Conservation (phyloP, 2,113 vertebrate species). For the Leucoraja erinaceus region DNA sequence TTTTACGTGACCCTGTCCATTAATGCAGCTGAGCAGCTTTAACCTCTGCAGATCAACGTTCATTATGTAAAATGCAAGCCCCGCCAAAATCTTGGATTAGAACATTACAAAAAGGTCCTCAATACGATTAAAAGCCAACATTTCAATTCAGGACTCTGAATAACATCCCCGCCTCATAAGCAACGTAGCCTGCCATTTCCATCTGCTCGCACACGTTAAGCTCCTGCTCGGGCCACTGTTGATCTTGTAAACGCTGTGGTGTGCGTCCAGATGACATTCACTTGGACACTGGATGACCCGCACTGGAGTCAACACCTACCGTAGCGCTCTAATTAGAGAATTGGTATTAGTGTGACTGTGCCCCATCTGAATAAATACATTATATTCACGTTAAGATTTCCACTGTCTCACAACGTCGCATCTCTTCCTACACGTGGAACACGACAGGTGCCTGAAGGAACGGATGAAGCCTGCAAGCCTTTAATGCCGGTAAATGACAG, state of each 20-base stretch:
- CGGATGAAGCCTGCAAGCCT: not conserved
- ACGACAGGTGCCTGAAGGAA: not conserved
- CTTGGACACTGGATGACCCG: not conserved
- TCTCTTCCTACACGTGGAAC: not conserved
- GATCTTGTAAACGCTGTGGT: too few relatives aligned
- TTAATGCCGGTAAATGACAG: not conserved
- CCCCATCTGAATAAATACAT: not conserved
- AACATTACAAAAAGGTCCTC: not conserved
- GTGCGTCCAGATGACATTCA: too few relatives aligned
- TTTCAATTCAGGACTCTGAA: not conserved
- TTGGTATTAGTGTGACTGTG: not conserved
- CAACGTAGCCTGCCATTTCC: not conserved
- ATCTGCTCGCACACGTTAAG: not conserved
- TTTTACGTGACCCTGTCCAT: not conserved
- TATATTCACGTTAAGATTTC: not conserved
- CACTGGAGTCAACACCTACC: not conserved
- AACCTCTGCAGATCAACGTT: slow-evolving; percentile 16
- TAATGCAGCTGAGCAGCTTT: not conserved
- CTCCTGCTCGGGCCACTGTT: not conserved
- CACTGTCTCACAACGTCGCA: not conserved
- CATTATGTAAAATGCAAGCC: not conserved
- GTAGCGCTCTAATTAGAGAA: not conserved
- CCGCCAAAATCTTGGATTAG: slow-evolving; percentile 7
- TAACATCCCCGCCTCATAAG: not conserved
- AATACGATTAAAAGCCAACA: not conserved